Base-by-base conservation (phyloP, 2,888 invertebrate genomes). In the Abrostola triplasia region DNA sequence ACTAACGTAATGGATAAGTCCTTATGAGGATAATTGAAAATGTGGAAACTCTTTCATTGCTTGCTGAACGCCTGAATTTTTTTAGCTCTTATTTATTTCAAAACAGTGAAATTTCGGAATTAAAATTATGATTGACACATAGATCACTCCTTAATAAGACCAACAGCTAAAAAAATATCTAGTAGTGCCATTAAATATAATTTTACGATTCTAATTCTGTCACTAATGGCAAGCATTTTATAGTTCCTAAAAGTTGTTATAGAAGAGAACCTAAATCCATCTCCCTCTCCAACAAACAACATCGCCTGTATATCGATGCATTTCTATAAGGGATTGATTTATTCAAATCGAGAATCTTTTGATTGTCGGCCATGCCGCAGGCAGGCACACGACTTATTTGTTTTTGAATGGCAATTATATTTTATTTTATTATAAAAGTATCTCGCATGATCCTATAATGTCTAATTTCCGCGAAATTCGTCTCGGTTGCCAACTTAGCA, bases 351-450 rank as follows among this genome's bases (percentile, higher is more conserved):
- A 92, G 91, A 91, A 87, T 86, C 87, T 89, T 90, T 90, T 90
- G 92, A 92, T 91, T 87, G 90, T 92, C 88, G 86, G 84, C 85
- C 84, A 84, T 82, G 92, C 92, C 91, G 90, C 88, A 84, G 93
- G 90, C 89, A 75, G 77, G 67, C 71, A 71, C 76, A 80, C 78
- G 88, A 90, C 90, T 91, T 93, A 94, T 94, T 94, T 94, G 94
- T 93, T 94, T 94, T 93, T 92, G 90, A 91, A 92, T 92, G 85
- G 93, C 93, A 94, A 94, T 94, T 94, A 94, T 94, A 94, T 92
- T 94, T 93, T 93, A 93, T 93, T 94, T 93, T 92, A 94, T 85
- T 85, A 82, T 81, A 77, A 90, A 88, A 86, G 84, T 85, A 85
- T 84, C 81, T 91, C 88, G 89, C 91, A 93, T 92, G 90, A 90